These are phyloP conservation scores for Hozukius guyotensis DNA, from an alignment of 2,797 vertebrate genomes.

Conservation along the genomic window DNA sequence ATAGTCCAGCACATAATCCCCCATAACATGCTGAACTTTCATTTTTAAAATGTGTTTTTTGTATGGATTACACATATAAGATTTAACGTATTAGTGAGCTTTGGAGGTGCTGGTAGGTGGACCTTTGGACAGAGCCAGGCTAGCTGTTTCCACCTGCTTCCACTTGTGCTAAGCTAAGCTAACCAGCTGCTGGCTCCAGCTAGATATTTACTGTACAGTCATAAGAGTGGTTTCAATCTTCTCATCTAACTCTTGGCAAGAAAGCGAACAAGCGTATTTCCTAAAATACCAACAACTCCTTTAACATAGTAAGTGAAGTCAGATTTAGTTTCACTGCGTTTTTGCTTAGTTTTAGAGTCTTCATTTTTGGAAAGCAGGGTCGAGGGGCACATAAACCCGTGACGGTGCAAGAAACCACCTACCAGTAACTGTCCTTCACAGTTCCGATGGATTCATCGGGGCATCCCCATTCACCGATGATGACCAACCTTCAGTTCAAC, in stretches of 20 bases:
- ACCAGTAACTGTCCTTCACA: constrained; percentile 17
- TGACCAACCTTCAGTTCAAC: constrained; percentile 8
- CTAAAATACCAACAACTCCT: not conserved
- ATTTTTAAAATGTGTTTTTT: not conserved
- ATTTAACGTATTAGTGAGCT: not conserved
- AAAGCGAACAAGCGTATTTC: not conserved
- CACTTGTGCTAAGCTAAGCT: not conserved
- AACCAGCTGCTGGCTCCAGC: not conserved
- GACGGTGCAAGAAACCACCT: not conserved
- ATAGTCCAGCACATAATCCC: not conserved
- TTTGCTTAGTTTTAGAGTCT: not conserved
- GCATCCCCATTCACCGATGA: constrained; percentile 40
- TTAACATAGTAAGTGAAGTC: not conserved
- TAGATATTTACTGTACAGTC: not conserved
- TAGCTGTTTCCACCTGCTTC: not conserved
- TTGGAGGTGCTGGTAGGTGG: not conserved
- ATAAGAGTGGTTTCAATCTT: not conserved
- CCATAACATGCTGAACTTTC: not conserved
- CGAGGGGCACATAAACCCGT: not conserved
- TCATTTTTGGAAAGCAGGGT: not conserved
- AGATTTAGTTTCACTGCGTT: not conserved
- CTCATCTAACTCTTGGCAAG: not conserved
- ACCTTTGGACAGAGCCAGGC: not conserved
- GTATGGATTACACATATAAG: not conserved
- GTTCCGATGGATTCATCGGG: constrained; percentile 16